Evolutionary conservation across 2,797 vertebrate species (phyloP), one percentile per base, ranked within the genome.

Genomic region (Acrossocheilus wenchowensis): DNA sequence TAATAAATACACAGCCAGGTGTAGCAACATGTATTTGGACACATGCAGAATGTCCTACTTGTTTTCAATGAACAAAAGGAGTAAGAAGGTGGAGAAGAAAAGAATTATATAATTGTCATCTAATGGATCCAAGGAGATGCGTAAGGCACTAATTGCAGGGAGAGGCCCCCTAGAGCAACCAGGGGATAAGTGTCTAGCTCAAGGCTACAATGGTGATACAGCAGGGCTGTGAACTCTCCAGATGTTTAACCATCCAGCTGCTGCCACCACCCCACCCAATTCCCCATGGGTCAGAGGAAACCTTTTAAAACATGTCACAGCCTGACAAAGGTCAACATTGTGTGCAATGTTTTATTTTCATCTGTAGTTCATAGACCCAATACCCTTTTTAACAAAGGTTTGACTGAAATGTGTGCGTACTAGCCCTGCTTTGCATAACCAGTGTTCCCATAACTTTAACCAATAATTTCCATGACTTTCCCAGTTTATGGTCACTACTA

Each of bases 191-290:
- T 23, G 11, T 41, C 11, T 78, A 12, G 11, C 64, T 71, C 34
- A 71, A 85, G 50, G 34, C 62, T 11, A 30, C 50, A 78, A 78
- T 79, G 39, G 34, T 84, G 45, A 52, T 12, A 26, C 15, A n/a
- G 41, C 43, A 66, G 26, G 30, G 15, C 21, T 14, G 75, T 45
- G 19, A 43, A 48, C 26, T 54, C 10, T 23, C 15, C 74, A 78
- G 83, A 78, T 84, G 74, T 78, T 78, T 4, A 69, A 78, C 14
- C 9, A 78, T 54, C n/a, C 23, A 6, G 60, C 45, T 52, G 50
- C 30, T 52, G 50, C 30, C 14, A 0, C 15, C 64, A 68, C 34
- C 15, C 7, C n/a, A 78, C 64, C 11, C 19, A 23, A 30, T 57
- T 68, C 12, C 66, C 7, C 52, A 57, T 11, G 14, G 45, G 30